These are phyloP conservation scores for Smittia sp. DNA, from an alignment of 2,888 invertebrate genomes.

Conservation along the genomic window DNA sequence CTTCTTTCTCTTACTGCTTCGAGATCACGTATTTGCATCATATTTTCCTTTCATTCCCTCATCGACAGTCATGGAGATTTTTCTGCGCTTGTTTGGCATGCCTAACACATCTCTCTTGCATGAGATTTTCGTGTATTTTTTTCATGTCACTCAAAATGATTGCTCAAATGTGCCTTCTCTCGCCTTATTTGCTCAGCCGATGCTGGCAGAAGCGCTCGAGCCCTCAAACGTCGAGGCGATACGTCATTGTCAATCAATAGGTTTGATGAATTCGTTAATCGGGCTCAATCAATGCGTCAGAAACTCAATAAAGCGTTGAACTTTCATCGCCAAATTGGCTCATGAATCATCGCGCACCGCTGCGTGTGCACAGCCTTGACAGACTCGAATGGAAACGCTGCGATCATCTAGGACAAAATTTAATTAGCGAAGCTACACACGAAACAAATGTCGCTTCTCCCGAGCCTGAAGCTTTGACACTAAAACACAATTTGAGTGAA, in stretches of 20 bases:
- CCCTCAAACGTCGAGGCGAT: neutral
- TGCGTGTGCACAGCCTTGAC: too few relatives aligned
- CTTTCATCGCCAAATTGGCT: neutral
- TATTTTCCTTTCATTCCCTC: constrained; percentile 6
- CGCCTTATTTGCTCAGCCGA: neutral
- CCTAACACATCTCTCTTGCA: constrained; percentile 3
- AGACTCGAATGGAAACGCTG: too few relatives aligned
- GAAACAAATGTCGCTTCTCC: neutral
- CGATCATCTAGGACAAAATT: neutral
- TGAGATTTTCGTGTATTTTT: constrained; percentile 7
- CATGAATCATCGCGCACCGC: too few relatives aligned
- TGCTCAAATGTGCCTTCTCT: neutral
- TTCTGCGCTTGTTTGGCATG: constrained; percentile 6
- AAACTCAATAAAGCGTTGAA: constrained; percentile 23
- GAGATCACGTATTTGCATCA: constrained; percentile 26
- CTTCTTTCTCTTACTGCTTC: neutral
- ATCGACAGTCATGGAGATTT: constrained; percentile 2
- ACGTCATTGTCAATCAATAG: constrained; percentile 24
- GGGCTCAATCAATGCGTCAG: constrained; percentile 16
- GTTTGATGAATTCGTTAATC: constrained; percentile 29
- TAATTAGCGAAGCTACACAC: neutral
- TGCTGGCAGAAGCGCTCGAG: neutral
- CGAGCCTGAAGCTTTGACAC: neutral
- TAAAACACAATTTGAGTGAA: constrained; percentile 23
- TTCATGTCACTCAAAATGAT: constrained; percentile 33